A percentile compares a stretch with the other conserved stretches of the same genome.
phyloP scores from a whole-genome alignment of 2,888 invertebrate genomes.

The Caenorhabditis sp. region DNA sequence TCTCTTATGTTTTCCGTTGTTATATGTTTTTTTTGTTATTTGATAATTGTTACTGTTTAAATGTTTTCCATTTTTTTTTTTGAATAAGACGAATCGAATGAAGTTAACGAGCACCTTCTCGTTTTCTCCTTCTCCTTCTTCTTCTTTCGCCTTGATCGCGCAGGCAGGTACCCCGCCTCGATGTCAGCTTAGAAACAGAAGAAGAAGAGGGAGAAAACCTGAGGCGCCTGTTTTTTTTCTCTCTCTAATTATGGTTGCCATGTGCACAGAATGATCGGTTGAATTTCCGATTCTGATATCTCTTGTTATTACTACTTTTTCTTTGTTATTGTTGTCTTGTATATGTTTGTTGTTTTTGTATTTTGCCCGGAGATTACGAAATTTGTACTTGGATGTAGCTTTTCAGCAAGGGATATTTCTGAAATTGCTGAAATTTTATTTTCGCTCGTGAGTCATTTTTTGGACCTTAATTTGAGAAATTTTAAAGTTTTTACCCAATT shows the following conservation, averaged over 20 bases:
- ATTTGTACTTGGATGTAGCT: too few species aligned
- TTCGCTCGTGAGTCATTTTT: too few species aligned
- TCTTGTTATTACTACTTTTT: not conserved
- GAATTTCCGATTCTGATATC: slow-evolving; percentile 3
- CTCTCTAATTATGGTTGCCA: slow-evolving; percentile 4
- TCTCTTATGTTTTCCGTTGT: not conserved
- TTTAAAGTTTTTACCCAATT: too few species aligned
- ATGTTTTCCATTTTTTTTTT: too few species aligned
- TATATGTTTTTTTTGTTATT: not conserved
- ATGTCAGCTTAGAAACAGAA: not conserved
- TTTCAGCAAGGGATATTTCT: too few species aligned
- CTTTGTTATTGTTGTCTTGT: slow-evolving; percentile 1
- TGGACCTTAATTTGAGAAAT: too few species aligned
- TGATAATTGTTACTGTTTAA: not conserved
- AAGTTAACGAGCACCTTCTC: too few species aligned
- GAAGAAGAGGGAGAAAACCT: not conserved
- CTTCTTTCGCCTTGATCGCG: too few species aligned
- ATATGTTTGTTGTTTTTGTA: not conserved
- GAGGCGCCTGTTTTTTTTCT: not conserved
- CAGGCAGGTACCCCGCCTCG: not conserved
- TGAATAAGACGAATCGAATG: too few species aligned
- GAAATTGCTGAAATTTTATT: too few species aligned
- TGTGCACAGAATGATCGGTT: slow-evolving; percentile 6
- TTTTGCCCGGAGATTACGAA: not conserved
- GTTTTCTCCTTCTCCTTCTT: too few species aligned